phyloP scores from a whole-genome alignment of 2,797 vertebrate genomes.

The Hoplostethus atlanticus region DNA sequence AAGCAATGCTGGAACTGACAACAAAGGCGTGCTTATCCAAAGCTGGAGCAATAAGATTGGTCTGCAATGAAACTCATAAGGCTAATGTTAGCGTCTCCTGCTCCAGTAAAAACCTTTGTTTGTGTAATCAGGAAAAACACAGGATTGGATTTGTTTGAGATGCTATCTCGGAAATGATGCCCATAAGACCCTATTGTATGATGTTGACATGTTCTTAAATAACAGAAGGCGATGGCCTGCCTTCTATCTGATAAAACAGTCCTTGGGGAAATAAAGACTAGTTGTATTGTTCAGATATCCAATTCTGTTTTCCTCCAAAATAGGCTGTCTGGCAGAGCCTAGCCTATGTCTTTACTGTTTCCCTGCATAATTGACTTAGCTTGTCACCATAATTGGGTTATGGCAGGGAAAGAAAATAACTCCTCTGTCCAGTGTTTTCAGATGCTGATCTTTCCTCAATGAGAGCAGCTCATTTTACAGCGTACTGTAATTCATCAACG shows the following conservation, averaged over 20 bases:
- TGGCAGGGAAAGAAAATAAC: slow-evolving; percentile 49
- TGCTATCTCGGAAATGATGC: slow-evolving; percentile 71
- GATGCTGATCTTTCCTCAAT: slow-evolving; percentile 58
- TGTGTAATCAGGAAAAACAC: slow-evolving; percentile 76
- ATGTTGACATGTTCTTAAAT: slow-evolving; percentile 74
- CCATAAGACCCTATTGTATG: slow-evolving; percentile 68
- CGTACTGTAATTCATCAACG: slow-evolving; percentile 39
- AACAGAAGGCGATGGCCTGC: slow-evolving; percentile 51
- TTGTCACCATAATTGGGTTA: slow-evolving; percentile 60
- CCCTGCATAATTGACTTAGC: slow-evolving; percentile 62
- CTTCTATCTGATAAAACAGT: slow-evolving; percentile 61
- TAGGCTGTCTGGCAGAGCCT: slow-evolving; percentile 44
- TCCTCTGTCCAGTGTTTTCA: slow-evolving; percentile 54
- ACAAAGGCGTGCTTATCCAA: slow-evolving; percentile 91
- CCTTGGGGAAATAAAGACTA: slow-evolving; percentile 68
- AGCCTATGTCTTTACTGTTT: slow-evolving; percentile 52
- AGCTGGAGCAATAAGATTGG: slow-evolving; percentile 80
- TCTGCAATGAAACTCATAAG: slow-evolving; percentile 78
- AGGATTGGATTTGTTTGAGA: slow-evolving; percentile 70
- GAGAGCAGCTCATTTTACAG: slow-evolving; percentile 48
- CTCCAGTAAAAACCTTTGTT: slow-evolving; percentile 73
- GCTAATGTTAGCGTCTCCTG: slow-evolving; percentile 81
- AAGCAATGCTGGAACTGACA: slow-evolving; percentile 87
- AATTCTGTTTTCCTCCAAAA: slow-evolving; percentile 56
- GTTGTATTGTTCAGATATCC: slow-evolving; percentile 57